Evolutionary conservation across 2,888 invertebrate species (phyloP), one percentile per base, ranked within the genome.

Genomic region (Branchinecta sandiegonensis): DNA sequence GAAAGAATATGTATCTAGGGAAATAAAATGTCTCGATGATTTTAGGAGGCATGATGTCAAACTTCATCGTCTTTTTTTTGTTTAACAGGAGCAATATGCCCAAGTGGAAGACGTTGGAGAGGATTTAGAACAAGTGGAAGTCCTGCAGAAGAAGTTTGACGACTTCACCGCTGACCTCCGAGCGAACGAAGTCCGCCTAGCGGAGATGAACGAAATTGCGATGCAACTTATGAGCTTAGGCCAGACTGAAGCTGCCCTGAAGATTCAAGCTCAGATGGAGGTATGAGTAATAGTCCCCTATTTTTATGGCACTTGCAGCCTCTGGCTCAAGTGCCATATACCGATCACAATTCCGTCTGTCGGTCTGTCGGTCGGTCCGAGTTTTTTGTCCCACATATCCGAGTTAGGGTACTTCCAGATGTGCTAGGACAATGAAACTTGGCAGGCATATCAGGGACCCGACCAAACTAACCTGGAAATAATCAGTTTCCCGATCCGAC

Each of bases 191-290:
- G 94, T 95, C 65, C 89, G 97, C 68, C 83, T 99, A 74, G 94
- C 95, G 37, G 96, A 99, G 81, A 94, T 99, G 93, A 99, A 99
- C 81, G 94, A 95, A 81, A 96, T 99, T 76, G 97, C 97, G 47
- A 93, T 96, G 77, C 93, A 94, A 76, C 83, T 97, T 69, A 94
- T 95, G 80, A 94, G 93, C 66, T 85, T 99, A 64, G 95, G 95
- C 0, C 96, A 99, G 79, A 97, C 97, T 0, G 99, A 99, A 80
- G 97, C 99, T 2, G 97, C 99, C 10, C 83, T 96, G 66, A 96
- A 97, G 80, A 99, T 99, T 76, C 91, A 94, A 77, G 94, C 96
- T 0, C 97, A 99, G 81, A 94, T 99, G 82, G 91, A 94, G 80
- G 87, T 87, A 67, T 71, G 71, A 65, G 37, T 37, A 37, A 37